Conservation (phyloP, 2,797 vertebrate genomes). For the Spatula versicolor region DNA sequence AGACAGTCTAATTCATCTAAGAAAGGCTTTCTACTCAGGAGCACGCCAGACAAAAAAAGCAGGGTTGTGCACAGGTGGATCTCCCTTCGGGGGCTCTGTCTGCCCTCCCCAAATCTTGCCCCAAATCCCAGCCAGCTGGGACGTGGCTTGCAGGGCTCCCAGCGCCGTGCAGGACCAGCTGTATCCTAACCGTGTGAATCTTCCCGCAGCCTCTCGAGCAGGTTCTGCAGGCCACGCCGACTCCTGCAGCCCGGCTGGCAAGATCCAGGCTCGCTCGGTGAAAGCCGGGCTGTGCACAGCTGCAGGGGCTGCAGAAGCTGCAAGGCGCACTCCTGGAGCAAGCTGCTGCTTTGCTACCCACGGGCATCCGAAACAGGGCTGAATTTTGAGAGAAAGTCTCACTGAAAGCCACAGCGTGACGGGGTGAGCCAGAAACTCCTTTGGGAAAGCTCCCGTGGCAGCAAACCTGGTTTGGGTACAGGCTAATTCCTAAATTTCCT, state of each 20-base stretch:
- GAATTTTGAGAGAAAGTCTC: background rate
- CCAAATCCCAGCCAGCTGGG: background rate
- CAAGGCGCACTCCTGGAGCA: background rate
- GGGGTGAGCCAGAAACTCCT: background rate
- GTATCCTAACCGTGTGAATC: background rate
- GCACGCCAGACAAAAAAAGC: background rate
- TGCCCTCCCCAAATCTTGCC: background rate
- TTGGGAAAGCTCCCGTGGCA: background rate
- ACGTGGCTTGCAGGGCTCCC: background rate
- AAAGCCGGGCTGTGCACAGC: fast-evolving
- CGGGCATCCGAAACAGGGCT: background rate
- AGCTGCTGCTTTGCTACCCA: background rate
- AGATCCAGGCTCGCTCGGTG: background rate
- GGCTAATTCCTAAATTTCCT: fast-evolving
- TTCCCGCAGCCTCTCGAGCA: conserved; percentile 26
- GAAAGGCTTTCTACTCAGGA: background rate
- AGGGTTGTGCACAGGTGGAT: background rate
- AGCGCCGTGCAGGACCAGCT: background rate
- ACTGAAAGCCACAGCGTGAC: fast-evolving
- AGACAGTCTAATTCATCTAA: background rate
- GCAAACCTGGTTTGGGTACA: background rate
- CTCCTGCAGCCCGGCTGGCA: background rate
- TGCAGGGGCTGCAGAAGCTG: background rate
- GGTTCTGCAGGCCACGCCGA: background rate
- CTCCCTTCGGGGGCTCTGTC: background rate